Evolutionary conservation across 2,113 vertebrate genomes (phyloP).

Genomic region (Lanius ludovicianus): DNA sequence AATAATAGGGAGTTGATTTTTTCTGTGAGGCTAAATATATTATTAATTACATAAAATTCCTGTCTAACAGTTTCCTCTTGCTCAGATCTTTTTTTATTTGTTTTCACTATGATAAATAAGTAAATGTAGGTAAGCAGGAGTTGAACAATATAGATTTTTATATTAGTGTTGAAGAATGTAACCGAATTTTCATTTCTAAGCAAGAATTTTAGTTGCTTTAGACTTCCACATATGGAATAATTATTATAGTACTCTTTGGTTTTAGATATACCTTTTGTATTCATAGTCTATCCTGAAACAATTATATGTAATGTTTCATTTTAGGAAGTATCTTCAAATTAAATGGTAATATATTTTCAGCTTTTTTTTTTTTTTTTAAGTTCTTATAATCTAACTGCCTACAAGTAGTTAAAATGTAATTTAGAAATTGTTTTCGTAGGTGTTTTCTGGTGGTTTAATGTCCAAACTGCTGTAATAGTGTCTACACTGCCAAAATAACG

Average conservation of each 20-base stretch:
- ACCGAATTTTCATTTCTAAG: background rate
- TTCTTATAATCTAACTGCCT: background rate
- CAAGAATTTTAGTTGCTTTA: background rate
- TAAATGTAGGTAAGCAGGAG: background rate
- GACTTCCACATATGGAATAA: background rate
- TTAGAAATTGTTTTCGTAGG: background rate
- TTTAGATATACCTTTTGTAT: background rate
- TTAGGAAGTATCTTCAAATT: background rate
- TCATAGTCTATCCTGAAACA: background rate
- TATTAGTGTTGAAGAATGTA: background rate
- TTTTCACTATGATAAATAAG: background rate
- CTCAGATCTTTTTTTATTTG: background rate
- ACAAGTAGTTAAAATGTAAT: background rate
- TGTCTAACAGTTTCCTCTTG: background rate
- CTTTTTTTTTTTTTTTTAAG: background rate
- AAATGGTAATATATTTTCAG: background rate
- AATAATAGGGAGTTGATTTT: background rate
- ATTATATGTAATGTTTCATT: background rate
- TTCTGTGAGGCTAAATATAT: background rate
- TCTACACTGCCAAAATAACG: background rate
- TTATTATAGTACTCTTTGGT: background rate
- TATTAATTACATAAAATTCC: background rate
- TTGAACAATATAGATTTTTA: background rate
- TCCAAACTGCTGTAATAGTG: background rate
- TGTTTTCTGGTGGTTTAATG: background rate